Evolutionary conservation across 2,113 vertebrate genomes (phyloP).

Genomic region (Cottus gobio): DNA sequence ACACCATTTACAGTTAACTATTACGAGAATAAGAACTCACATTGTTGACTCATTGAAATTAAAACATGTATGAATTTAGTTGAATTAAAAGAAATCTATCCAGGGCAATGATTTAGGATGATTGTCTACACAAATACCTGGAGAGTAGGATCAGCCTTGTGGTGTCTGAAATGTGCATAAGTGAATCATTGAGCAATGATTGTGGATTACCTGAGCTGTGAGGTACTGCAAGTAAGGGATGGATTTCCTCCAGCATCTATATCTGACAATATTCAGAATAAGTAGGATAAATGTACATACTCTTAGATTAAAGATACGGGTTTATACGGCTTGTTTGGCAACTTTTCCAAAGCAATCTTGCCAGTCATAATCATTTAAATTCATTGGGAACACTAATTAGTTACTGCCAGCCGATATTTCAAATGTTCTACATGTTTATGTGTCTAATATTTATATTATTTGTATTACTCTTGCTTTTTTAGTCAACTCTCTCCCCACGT

Average conservation of each 20-base stretch:
- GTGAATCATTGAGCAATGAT: neutral
- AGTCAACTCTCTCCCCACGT: neutral
- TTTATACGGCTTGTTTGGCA: neutral
- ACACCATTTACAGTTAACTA: neutral
- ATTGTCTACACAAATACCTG: neutral
- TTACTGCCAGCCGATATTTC: neutral
- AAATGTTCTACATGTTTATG: neutral
- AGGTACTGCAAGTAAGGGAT: neutral
- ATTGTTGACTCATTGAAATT: neutral
- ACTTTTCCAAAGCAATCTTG: neutral
- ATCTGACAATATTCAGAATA: neutral
- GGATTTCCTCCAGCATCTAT: neutral
- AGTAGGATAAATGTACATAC: neutral
- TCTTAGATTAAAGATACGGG: neutral
- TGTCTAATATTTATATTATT: neutral
- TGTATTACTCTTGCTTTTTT: neutral
- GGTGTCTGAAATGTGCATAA: neutral
- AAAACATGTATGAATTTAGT: too few relatives aligned
- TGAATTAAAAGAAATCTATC: neutral
- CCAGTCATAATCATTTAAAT: neutral
- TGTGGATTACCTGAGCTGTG: conserved; percentile 10
- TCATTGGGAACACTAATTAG: neutral
- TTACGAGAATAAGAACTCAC: neutral
- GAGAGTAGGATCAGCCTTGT: neutral
- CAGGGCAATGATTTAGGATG: neutral